Evolutionary conservation across 2,888 invertebrate species (phyloP), one percentile per base, ranked within the genome.

Genomic region (Polydrusus tereticollis): DNA sequence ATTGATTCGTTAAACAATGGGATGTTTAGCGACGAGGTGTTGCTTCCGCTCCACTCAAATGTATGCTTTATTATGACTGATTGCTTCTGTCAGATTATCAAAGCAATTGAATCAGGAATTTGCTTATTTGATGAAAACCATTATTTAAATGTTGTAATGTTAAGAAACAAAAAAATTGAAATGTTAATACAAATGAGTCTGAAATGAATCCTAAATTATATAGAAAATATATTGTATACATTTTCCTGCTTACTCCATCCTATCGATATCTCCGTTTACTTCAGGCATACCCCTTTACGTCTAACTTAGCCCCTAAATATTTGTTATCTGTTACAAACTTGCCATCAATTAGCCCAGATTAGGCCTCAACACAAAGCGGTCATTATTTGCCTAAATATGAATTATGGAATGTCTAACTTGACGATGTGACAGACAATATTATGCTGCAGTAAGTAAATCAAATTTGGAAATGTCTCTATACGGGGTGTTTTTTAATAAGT

Each of bases 291-390:
- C 26, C 52, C 6, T 21, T 23, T 14, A 55, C 29, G 6, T 29
- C 16, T 36, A 10, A 4, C 36, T 36, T 3, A 16, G 29, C 29
- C 16, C 23, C 52, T 26, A 29, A 55, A 55, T 55, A 55, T 55
- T 55, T 55, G 52, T 55, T 29, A 55, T 55, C 52, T 55, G n/a
- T 29, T 10, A 29, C 58, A 23, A 41, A n/a, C 21, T 58, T 58
- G 58, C 47, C 23, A 64, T 64, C 64, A 64, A 64, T 64, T 64
- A 64, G 55, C 8, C 29, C 64, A 55, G 55, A 64, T 64, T 64
- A 64, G 23, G 50, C 52, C 33, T 20, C 16, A 64, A 64, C 64
- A 64, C 41, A 64, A 64, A 64, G 55, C 64, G 55, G 64, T 55
- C 52, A 47, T 23, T 52, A 23, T 55, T 64, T 47, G 64, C 36